A percentile compares a stretch with the other conserved stretches of the same genome.
These are phyloP conservation scores for Iphiclides podalirius DNA, from an alignment of 2,888 invertebrate genomes.

Conservation along the genomic window DNA sequence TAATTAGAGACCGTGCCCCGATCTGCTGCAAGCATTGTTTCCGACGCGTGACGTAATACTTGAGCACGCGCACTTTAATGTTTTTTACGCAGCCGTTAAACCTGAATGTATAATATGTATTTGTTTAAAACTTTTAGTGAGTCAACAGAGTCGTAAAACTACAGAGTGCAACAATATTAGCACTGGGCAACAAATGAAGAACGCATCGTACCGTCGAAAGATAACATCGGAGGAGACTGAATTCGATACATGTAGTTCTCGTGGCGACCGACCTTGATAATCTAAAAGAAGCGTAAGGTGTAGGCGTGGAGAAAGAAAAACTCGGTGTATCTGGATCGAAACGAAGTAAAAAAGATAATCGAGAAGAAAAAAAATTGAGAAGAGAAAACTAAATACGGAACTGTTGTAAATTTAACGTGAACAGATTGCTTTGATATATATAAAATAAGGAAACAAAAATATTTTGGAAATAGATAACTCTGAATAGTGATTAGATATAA, in stretches of 20 bases:
- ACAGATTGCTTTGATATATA: no score
- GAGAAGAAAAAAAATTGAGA: not conserved
- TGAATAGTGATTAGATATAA: no score
- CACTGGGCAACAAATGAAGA: no score
- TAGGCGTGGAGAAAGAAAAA: conserved; percentile 20
- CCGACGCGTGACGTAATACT: conserved; percentile 3
- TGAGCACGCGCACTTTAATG: not conserved
- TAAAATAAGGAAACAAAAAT: no score
- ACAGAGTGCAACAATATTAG: not conserved
- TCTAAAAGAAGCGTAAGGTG: conserved; percentile 22
- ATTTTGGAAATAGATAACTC: no score
- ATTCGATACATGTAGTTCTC: conserved; percentile 16
- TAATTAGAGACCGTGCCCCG: conserved; percentile 8
- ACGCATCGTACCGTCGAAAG: no score
- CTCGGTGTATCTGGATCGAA: not conserved
- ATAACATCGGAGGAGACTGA: conserved; percentile 7
- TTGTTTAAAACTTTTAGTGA: not conserved
- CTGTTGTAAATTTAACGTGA: no score
- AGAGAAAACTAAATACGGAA: no score
- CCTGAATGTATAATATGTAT: no score
- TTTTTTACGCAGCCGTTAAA: no score
- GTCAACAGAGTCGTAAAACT: not conserved
- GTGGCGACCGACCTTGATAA: conserved; percentile 20
- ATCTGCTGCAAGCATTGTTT: conserved; percentile 8
- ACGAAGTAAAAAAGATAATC: no score